A percentile compares a stretch with the other conserved stretches of the same genome.
These are phyloP conservation scores for Hirudinaria manillensis DNA, from an alignment of 2,888 invertebrate genomes.

Conservation along the genomic window DNA sequence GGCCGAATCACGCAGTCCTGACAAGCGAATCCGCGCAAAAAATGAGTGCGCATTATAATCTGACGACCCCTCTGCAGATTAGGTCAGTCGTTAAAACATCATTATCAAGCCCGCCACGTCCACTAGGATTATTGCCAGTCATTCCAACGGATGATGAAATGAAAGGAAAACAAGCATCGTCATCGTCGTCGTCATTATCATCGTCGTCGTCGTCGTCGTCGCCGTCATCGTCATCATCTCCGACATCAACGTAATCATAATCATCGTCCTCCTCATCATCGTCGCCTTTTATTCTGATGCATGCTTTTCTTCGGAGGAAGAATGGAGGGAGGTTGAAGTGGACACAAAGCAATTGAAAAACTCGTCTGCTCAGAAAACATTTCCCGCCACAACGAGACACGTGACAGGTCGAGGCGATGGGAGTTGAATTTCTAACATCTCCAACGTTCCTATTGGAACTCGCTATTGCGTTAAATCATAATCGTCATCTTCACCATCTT, in stretches of 20 bases:
- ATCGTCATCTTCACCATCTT: not conserved
- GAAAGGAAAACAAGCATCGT: not conserved
- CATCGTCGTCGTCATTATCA: not conserved
- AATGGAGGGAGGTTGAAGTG: not conserved
- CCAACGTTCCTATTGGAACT: too few species aligned
- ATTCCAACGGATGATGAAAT: too few species aligned
- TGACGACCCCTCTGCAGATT: constrained; percentile 9
- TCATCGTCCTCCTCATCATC: constrained; percentile 2
- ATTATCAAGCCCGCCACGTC: not conserved
- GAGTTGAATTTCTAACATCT: not conserved
- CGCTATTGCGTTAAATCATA: not conserved
- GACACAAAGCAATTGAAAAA: constrained; percentile 2
- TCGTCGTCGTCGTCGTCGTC: not conserved
- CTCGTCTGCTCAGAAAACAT: not conserved
- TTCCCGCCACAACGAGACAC: not conserved
- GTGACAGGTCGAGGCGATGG: not conserved
- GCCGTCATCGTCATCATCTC: not conserved
- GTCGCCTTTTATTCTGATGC: not conserved
- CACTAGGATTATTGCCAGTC: too few species aligned
- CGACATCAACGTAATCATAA: not conserved
- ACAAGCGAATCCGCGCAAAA: constrained; percentile 22
- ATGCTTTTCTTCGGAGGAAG: too few species aligned
- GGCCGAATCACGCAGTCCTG: constrained; percentile 14
- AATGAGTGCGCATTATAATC: constrained; percentile 20
- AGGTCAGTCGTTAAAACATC: constrained; percentile 11